Evolutionary conservation across 2,888 invertebrate genomes (phyloP).

Genomic region (Caradrina clavipalpis): DNA sequence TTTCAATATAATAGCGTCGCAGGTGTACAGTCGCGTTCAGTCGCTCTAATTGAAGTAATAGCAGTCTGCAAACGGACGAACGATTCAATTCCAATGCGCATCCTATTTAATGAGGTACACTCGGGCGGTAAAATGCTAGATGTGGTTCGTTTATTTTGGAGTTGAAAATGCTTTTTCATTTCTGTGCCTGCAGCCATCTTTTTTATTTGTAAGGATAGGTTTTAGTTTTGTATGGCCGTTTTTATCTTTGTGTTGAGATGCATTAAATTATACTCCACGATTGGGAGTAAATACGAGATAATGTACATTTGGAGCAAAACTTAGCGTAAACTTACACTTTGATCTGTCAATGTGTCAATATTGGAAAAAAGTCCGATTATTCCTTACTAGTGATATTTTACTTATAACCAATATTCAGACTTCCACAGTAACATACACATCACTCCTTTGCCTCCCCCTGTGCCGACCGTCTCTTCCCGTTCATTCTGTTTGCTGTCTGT

Average conservation of each 20-base stretch:
- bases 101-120: slow-evolving; percentile 63
- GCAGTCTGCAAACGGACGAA: slow-evolving; percentile 53
- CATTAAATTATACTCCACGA: no score
- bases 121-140: slow-evolving; percentile 14
- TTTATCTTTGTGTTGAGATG: no score
- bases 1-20: slow-evolving; percentile 36
- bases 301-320: no score
- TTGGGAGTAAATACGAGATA: no score
- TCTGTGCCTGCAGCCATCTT: background rate
- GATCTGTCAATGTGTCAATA: no score
- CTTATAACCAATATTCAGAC: background rate
- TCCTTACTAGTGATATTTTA: no score
- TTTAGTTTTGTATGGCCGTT: no score
- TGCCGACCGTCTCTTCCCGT: background rate
- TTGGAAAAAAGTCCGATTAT: no score
- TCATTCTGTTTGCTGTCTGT: slow-evolving; percentile 22
- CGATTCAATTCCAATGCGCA: slow-evolving; percentile 67
- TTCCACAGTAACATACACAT: background rate
- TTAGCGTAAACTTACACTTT: no score
- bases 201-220: no score
- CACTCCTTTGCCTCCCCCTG: background rate
- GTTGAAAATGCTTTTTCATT: background rate
- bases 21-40: slow-evolving; percentile 42
- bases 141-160: background rate
- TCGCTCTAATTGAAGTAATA: slow-evolving; percentile 70